Conservation (phyloP, 2,113 vertebrate species). For the Egretta garzetta region DNA sequence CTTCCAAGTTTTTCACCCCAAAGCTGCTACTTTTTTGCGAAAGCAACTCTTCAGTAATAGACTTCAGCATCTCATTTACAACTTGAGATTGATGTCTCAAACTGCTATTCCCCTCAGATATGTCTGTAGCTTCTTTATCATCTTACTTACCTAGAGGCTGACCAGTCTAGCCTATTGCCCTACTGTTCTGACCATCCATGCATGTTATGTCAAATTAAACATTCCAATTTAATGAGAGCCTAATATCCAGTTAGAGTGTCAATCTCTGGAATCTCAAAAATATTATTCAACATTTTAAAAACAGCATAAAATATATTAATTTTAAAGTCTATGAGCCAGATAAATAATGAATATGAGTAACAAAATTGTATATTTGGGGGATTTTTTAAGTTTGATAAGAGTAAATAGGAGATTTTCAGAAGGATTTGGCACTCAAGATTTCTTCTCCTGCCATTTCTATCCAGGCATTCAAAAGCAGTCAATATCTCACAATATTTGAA, state of each 20-base stretch:
- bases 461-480: neutral
- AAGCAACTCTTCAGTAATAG: neutral
- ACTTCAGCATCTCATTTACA: neutral
- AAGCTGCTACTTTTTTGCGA: neutral
- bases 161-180: neutral
- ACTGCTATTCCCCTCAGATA: neutral
- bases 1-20: neutral
- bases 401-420: neutral
- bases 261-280: neutral
- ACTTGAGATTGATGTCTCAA: neutral
- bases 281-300: neutral
- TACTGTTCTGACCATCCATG: neutral
- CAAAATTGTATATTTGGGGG: fast-evolving
- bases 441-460: neutral
- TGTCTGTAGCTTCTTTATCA: neutral
- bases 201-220: neutral
- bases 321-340: neutral
- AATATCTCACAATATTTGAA: neutral
- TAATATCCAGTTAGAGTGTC: neutral
- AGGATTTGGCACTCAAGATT: neutral
- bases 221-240: neutral
- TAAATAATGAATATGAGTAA: neutral
- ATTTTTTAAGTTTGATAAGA: neutral
- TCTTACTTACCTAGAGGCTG: neutral
- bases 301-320: neutral